Evolutionary conservation across 2,888 invertebrate genomes (phyloP).

Genomic region (Aricia artaxerxes): DNA sequence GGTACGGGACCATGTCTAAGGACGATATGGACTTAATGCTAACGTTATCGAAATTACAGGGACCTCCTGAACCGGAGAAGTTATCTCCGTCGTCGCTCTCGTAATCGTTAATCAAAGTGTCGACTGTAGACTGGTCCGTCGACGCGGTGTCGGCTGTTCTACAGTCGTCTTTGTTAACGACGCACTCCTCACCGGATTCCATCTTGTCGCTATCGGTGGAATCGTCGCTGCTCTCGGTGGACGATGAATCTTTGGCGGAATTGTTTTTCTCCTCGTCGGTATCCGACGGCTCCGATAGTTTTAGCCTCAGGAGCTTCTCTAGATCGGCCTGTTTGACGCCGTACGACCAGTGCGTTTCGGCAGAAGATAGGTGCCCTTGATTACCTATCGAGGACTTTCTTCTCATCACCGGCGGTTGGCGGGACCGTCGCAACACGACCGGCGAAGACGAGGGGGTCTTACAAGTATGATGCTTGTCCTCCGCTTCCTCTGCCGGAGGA

Average conservation of each 20-base stretch:
- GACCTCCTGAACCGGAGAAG: conserved; percentile 64
- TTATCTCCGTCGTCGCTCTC: conserved; percentile 66
- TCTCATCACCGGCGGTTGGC: conserved; percentile 72
- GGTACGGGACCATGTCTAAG: conserved; percentile 75
- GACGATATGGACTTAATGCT: conserved; percentile 77
- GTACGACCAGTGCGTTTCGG: conserved; percentile 73
- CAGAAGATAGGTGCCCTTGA: conserved; percentile 51
- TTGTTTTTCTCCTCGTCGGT: conserved; percentile 61
- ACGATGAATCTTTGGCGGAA: conserved; percentile 43
- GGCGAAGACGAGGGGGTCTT: conserved; percentile 67
- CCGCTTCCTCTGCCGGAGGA: conserved; percentile 55
- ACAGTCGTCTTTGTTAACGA: conserved; percentile 63
- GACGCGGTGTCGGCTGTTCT: conserved; percentile 69
- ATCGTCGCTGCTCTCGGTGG: conserved; percentile 54
- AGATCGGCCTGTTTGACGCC: conserved; percentile 73
- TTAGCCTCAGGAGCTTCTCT: conserved; percentile 68
- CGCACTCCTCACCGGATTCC: conserved; percentile 60
- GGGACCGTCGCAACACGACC: conserved; percentile 58
- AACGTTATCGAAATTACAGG: conserved; percentile 74
- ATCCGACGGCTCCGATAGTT: conserved; percentile 67
- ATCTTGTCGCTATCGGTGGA: conserved; percentile 61
- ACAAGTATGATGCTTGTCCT: conserved; percentile 62
- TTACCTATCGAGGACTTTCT: conserved; percentile 64
- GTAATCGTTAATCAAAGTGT: conserved; percentile 71
- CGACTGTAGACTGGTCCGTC: conserved; percentile 68